Base-by-base conservation (phyloP, 2,888 invertebrate species). In the Ophraella communa region DNA sequence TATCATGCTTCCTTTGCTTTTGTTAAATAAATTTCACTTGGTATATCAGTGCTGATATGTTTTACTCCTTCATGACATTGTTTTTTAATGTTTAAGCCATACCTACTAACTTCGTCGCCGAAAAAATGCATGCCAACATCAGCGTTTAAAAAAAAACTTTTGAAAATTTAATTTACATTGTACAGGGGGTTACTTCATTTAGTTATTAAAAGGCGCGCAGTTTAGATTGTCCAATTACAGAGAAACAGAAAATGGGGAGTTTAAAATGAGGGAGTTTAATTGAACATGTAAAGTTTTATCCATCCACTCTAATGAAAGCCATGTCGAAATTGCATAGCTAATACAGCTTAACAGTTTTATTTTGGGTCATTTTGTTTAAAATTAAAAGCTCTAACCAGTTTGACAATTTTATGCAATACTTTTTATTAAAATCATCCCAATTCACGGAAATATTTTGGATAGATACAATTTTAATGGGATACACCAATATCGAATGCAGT, bases 221-320 rank as follows among this genome's bases (percentile, higher is more conserved):
- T 23, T 14, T 14, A 49, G 49, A 49, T 49, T 49, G 49, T 49
- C 24, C 23, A 49, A 49, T 49, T 49, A 49, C 20, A 49, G 49
- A 14, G 49, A 4, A 49, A 49, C 49, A 49, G 24, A 49, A 49
- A 49, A 49, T 24, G 14, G 14, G 49, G 14, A 49, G 24, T 49
- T 23, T 23, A 7, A 49, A 49, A 49, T 49, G 49, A 49, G 24
- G 7, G 14, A 49, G 23, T 11, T 23, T 23, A 24, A n/a, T 49
- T 49, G 20, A 49, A 24, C 49, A 49, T 23, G 49, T 49, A 7
- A 20, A 45, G 45, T 20, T 45, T 45, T 20, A 1, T 11, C 45
- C 45, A 45, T 45, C n/a, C 11, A 21, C 20, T 3, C 11, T 45
- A 45, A 45, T 45, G 45, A 10, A 45, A 45, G 20, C 18, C 10